Percentiles rank a stretch among this genome's conserved stretches.
Evolutionary conservation across 2,797 vertebrate genomes (phyloP).

Genomic region (Cryptoprocta ferox): DNA sequence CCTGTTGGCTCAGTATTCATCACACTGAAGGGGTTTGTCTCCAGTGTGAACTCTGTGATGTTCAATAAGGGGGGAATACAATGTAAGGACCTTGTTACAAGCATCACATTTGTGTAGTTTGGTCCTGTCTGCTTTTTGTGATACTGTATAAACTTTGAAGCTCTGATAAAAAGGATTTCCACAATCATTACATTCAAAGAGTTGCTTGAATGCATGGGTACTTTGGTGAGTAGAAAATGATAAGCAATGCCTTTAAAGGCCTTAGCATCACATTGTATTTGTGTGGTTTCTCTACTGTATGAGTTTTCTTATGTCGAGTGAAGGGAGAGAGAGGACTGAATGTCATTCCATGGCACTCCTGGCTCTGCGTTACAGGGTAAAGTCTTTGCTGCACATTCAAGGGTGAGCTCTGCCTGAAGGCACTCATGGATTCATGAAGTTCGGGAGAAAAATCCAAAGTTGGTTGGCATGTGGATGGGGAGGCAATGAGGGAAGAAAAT

Average conservation of each 20-base stretch:
- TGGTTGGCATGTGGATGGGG: background rate
- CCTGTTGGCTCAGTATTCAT: background rate
- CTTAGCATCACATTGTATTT: background rate
- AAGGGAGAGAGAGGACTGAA: background rate
- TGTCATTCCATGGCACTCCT: background rate
- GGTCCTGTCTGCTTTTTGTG: background rate
- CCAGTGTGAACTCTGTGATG: background rate
- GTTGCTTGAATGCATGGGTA: background rate
- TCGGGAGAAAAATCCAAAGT: background rate
- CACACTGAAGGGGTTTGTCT: background rate
- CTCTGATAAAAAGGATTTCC: background rate
- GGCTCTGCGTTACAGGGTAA: background rate
- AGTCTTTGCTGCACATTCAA: background rate
- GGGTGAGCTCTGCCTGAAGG: background rate
- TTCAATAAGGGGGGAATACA: background rate
- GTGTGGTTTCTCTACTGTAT: background rate
- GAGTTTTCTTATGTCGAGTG: background rate
- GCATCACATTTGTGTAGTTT: background rate
- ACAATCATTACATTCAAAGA: background rate
- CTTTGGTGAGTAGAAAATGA: background rate
- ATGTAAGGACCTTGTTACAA: background rate
- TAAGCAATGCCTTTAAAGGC: background rate
- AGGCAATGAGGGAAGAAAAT: background rate
- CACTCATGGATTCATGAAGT: background rate
- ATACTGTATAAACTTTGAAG: background rate